Evolutionary conservation across 2,113 vertebrate genomes (phyloP), one percentile per base, ranked within the genome.

Genomic region (Microcebus tavaratra): DNA sequence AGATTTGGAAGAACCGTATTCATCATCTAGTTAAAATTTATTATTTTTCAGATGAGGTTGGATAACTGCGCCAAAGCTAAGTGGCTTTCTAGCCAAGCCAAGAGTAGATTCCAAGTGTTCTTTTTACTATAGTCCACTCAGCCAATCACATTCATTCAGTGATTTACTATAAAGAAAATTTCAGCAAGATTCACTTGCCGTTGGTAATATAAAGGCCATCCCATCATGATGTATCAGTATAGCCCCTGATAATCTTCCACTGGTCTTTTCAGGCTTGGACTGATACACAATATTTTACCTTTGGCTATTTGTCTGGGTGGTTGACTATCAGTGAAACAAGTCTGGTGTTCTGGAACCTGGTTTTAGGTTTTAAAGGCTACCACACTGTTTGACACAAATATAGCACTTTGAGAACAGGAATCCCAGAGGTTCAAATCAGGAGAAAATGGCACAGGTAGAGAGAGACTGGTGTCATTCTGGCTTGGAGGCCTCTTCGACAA

Each of bases 301-400:
- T 72, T 59, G 90, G 15, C 79, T 93, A 7, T 78, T 31, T 93
- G 3, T 92, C 61, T 57, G 17, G 3, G 0, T 85, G 6, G 25
- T 67, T 87, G 53, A 55, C 45, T 53, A 2, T 94, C 70, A 83
- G 36, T 76, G 21, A 94, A 95, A 93, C 27, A 27, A 50, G 21
- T n/a, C 45, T 84, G n/a, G 20, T 80, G n/a, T 21, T 36, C 95
- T 96, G 11, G 57, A 83, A 90, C 39, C 34, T 90, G 57, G 34
- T 39, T 90, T 93, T 89, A 53, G 25, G 13, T 90, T 93, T 95
- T 90, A 85, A 93, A 93, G 79, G 50, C 55, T 42, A 84, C n/a
- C 10, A 23, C 42, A 4, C 10, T 67, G 5, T 94, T 91, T 93
- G 72, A 48, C 29, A 90, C 25, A 86, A 81, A 76, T 78, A n/a